These are phyloP conservation scores for Ischnus inquisitorius DNA, from an alignment of 2,888 invertebrate species.

Conservation along the genomic window DNA sequence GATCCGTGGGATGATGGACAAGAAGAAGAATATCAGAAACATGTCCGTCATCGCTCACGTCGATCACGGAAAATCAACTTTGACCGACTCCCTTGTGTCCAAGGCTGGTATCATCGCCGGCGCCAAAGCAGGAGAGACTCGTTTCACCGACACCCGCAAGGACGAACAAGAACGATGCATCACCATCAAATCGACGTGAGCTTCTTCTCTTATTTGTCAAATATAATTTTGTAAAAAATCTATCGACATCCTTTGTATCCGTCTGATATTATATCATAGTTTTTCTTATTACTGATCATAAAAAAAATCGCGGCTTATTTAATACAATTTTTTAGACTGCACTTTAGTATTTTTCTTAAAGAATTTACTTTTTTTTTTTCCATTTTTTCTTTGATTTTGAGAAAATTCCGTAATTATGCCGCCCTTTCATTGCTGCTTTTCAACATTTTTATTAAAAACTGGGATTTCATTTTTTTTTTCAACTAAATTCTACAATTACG, in stretches of 20 bases:
- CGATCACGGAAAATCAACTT: slow-evolving; percentile 99
- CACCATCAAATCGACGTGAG: slow-evolving; percentile 99
- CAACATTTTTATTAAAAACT: too few species aligned
- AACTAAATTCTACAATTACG: neutral
- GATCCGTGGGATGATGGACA: slow-evolving; percentile 99
- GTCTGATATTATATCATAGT: slow-evolving; percentile 14
- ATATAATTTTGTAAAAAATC: neutral
- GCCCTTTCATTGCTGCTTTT: too few species aligned
- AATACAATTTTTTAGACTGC: too few species aligned
- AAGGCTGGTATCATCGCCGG: slow-evolving; percentile 99
- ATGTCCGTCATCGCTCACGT: slow-evolving; percentile 99
- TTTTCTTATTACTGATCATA: slow-evolving; percentile 9
- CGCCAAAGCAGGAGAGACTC: slow-evolving; percentile 99
- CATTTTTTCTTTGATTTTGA: too few species aligned
- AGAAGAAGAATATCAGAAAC: slow-evolving; percentile 99
- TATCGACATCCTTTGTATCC: neutral
- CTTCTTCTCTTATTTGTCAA: slow-evolving; percentile 75
- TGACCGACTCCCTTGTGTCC: slow-evolving; percentile 99
- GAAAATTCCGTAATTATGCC: too few species aligned
- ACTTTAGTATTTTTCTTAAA: too few species aligned
- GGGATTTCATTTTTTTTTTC: too few species aligned
- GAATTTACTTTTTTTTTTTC: too few species aligned
- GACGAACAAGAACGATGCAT: slow-evolving; percentile 99
- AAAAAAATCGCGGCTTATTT: too few species aligned
- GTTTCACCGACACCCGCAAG: slow-evolving; percentile 99